Base-by-base conservation (phyloP, 1,140 invertebrate species). In the Cryptotermes secundus region DNA sequence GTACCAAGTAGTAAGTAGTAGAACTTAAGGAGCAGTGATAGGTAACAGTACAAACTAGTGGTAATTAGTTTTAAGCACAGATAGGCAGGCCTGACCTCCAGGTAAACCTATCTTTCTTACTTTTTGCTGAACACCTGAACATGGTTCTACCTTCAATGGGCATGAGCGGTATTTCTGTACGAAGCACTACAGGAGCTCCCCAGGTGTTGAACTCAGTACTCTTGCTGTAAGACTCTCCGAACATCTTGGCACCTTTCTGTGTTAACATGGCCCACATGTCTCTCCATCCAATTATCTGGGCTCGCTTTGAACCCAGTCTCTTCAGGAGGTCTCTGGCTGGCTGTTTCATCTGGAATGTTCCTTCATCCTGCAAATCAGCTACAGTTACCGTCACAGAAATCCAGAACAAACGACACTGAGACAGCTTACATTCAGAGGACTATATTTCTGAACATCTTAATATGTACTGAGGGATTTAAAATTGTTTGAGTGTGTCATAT, bases 261-360 rank as follows among this genome's bases (percentile, higher is more conserved):
- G 90, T 89, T 16, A 93, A 91, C 90, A 94, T 92, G 9, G 92
- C 92, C 93, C 93, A 94, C 91, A 92, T 94, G 87, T 94, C 93
- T 86, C 93, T 88, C 92, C 93, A 94, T 34, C 90, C 90, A 22
- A 94, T 87, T 31, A 88, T 86, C 79, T 90, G 88, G 16, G 91
- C 89, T 80, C 90, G 88, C 16, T 91, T 89, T 84, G 92, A 93
- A 0, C 93, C 93, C 35, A 93, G 86, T 2, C 90, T 87, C 53
- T 88, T 88, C 45, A 94, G 87, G 34, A 91, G 87, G 36, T 91
- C 89, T 72, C 93, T 87, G 31, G 92, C 92, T 42, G 90, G 86
- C 79, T 89, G 87, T 87, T 93, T 93, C 89, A 94, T 90, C 86
- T 93, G 92, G 87, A 93, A 94, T n/a, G 93, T 92, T 0, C 92